phyloP scores from a whole-genome alignment of 2,888 invertebrate genomes.

The Dione vanillae region DNA sequence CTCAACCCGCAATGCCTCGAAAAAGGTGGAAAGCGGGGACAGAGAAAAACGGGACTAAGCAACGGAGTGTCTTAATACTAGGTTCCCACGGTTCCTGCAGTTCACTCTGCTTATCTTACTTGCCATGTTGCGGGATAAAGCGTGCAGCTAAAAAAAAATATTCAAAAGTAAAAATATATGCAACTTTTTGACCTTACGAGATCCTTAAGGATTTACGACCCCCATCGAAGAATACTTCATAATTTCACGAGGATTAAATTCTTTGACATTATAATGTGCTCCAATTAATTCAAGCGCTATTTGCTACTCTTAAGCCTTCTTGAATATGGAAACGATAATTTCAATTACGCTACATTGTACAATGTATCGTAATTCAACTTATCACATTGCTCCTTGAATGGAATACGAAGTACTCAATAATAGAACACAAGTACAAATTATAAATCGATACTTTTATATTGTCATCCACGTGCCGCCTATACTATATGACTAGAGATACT shows the following conservation, averaged over 20 bases:
- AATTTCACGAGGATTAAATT: not conserved
- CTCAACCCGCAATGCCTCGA: too few relatives aligned
- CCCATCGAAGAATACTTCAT: not conserved
- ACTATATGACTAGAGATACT: too few relatives aligned
- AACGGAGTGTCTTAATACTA: too few relatives aligned
- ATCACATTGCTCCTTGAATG: not conserved
- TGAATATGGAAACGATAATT: not conserved
- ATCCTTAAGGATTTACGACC: not conserved
- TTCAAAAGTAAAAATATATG: not conserved
- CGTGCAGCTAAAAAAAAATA: too few relatives aligned
- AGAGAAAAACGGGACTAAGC: too few relatives aligned
- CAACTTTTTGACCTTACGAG: not conserved
- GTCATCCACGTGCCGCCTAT: too few relatives aligned
- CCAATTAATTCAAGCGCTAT: not conserved
- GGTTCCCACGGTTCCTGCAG: too few relatives aligned
- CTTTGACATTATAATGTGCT: conserved; percentile 14
- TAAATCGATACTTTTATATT: too few relatives aligned
- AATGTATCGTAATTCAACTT: not conserved
- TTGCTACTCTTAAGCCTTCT: not conserved
- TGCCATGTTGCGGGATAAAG: too few relatives aligned
- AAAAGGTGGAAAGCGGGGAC: too few relatives aligned
- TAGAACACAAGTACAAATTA: too few relatives aligned
- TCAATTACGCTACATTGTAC: not conserved
- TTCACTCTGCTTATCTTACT: too few relatives aligned
- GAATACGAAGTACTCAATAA: not conserved